A percentile compares a stretch with the other conserved stretches of the same genome.
Conservation (phyloP, 2,113 vertebrate species). For the Engraulis encrasicolus region DNA sequence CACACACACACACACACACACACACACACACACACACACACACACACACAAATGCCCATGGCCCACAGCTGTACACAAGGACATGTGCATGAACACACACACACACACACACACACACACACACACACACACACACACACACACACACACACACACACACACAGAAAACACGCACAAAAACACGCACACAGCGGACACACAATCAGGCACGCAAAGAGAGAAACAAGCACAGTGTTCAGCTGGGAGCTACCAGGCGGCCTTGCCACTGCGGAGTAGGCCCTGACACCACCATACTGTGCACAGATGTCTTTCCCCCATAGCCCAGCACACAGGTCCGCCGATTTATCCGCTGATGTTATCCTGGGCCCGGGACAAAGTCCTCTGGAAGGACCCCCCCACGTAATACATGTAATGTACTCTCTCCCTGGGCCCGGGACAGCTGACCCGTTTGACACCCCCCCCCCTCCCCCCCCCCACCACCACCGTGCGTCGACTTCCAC, state of each 20-base stretch:
- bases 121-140: background rate
- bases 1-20: too few relatives aligned
- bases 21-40: constrained; percentile 20
- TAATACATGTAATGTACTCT: too few relatives aligned
- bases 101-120: background rate
- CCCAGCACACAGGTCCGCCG: background rate
- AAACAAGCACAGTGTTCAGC: background rate
- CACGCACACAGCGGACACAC: background rate
- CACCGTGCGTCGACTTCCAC: too few relatives aligned
- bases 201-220: background rate
- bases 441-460: too few relatives aligned
- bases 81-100: too few relatives aligned
- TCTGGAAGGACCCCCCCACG: too few relatives aligned
- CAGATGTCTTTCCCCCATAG: background rate
- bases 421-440: too few relatives aligned
- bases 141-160: background rate
- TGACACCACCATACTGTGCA: background rate
- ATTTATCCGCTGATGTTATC: too few relatives aligned
- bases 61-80: too few relatives aligned
- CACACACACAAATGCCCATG: constrained; percentile 17
- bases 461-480: too few relatives aligned
- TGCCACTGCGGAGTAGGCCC: background rate
- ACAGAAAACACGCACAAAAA: background rate
- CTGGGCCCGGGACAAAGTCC: too few relatives aligned
- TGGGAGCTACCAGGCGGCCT: background rate